These are phyloP conservation scores for Halichoeres trimaculatus DNA, from an alignment of 2,113 vertebrate species.

Conservation along the genomic window DNA sequence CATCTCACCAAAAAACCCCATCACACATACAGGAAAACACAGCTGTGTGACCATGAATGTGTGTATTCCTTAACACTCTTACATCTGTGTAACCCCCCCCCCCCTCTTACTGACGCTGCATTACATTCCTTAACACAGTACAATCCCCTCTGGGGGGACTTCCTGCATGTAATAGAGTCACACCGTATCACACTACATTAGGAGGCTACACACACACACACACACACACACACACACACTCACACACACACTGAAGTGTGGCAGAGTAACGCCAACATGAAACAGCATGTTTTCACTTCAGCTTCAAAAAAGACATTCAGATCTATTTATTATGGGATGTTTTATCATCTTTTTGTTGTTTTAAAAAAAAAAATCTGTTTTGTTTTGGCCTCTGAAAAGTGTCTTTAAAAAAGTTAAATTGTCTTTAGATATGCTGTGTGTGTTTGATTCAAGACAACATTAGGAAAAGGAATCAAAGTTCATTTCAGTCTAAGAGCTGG, in stretches of 20 bases:
- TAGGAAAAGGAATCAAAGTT: too few species aligned
- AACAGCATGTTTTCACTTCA: constrained; percentile 3
- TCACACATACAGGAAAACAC: constrained; percentile 18
- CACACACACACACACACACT: constrained; percentile 17
- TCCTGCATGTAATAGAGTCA: constrained; percentile 44
- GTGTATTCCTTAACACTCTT: constrained; percentile 36
- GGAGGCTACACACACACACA: constrained; percentile 24
- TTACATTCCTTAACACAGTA: constrained; percentile 49
- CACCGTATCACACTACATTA: constrained; percentile 30
- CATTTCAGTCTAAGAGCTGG: too few species aligned
- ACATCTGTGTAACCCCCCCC: constrained; percentile 21
- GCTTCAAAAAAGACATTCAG: too few species aligned
- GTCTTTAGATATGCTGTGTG: too few species aligned
- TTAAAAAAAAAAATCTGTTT: too few species aligned
- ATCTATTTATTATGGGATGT: too few species aligned
- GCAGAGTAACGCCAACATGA: constrained; percentile 35
- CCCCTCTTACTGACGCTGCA: constrained; percentile 37
- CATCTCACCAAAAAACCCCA: constrained; percentile 6
- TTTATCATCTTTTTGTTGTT: too few species aligned
- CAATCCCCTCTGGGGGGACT: constrained; percentile 21
- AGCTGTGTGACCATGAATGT: constrained; percentile 8
- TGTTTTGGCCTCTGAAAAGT: too few species aligned
- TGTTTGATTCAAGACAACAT: too few species aligned
- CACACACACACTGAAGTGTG: constrained; percentile 1
- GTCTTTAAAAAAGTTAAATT: too few species aligned